Evolutionary conservation across 1,140 invertebrate genomes (phyloP).

Genomic region (Bursaphelenchus mucronatus): DNA sequence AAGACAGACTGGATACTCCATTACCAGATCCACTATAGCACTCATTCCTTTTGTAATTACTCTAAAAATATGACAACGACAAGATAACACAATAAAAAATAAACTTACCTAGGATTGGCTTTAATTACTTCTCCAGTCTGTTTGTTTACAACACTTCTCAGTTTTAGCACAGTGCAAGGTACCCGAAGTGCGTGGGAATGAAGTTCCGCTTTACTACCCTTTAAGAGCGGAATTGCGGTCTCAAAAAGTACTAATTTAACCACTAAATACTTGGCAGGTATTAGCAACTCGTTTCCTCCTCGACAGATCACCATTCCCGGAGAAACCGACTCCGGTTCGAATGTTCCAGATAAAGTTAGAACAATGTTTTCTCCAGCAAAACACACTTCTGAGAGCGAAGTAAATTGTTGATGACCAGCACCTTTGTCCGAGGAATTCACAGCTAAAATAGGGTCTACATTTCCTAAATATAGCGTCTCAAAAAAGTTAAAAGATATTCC

Average conservation of each 20-base stretch:
- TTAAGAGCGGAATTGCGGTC: constrained; percentile 82
- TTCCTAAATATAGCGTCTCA: not conserved
- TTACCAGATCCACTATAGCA: constrained; percentile 46
- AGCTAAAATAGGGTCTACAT: constrained; percentile 27
- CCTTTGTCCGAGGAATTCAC: constrained; percentile 19
- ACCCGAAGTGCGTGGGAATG: constrained; percentile 65
- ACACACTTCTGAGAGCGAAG: constrained; percentile 71
- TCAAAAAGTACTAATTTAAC: constrained; percentile 68
- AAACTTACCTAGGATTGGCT: constrained; percentile 46
- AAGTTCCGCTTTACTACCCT: constrained; percentile 68
- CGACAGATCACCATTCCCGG: constrained; percentile 67
- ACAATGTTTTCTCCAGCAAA: constrained; percentile 91
- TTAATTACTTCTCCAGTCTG: constrained; percentile 49
- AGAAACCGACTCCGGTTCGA: constrained; percentile 72
- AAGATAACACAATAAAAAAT: not conserved
- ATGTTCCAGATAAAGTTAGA: constrained; percentile 73
- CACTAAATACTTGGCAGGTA: constrained; percentile 30
- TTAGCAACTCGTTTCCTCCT: constrained; percentile 47
- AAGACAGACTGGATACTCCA: constrained; percentile 34
- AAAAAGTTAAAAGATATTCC: not conserved
- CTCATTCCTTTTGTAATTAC: constrained; percentile 34
- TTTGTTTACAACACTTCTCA: constrained; percentile 67
- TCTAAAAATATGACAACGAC: constrained; percentile 59
- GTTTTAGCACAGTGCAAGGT: constrained; percentile 77
- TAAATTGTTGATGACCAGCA: constrained; percentile 66